These are phyloP conservation scores for Minunthozetes semirufus DNA, from an alignment of 2,888 invertebrate genomes.

Conservation along the genomic window DNA sequence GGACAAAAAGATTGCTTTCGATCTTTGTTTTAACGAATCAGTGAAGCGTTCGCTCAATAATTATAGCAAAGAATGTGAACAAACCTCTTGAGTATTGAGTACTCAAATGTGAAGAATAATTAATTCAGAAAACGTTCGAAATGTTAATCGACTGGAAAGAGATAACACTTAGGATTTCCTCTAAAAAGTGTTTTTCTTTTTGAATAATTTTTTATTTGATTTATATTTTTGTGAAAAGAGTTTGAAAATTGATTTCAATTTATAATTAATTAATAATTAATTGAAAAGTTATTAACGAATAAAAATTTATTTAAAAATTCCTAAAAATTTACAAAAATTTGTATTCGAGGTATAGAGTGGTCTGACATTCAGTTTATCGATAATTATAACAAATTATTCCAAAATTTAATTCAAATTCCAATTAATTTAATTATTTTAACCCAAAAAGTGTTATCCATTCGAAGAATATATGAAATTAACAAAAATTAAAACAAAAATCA, in stretches of 20 bases:
- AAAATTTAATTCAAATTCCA: not conserved
- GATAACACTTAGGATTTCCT: not conserved
- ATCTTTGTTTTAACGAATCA: slow-evolving; percentile 21
- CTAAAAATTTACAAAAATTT: not conserved
- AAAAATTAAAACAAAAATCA: too few species aligned
- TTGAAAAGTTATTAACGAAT: not conserved
- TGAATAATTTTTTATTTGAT: not conserved
- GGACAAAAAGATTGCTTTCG: slow-evolving; percentile 25
- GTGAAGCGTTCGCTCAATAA: slow-evolving; percentile 30
- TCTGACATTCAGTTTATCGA: not conserved
- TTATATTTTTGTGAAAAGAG: not conserved
- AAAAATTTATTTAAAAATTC: not conserved
- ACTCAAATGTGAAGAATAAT: not conserved
- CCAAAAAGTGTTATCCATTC: too few species aligned
- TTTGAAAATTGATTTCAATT: not conserved
- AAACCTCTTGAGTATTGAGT: not conserved
- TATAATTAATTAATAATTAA: too few species aligned
- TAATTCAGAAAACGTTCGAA: not conserved
- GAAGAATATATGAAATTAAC: too few species aligned
- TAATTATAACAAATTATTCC: not conserved
- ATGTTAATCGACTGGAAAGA: not conserved
- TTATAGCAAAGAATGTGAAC: slow-evolving; percentile 9
- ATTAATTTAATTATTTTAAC: not conserved
- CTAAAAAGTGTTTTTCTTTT: not conserved
- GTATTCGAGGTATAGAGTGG: too few species aligned